Base-by-base conservation (phyloP, 2,888 invertebrate species). In the Chironomus riparius region DNA sequence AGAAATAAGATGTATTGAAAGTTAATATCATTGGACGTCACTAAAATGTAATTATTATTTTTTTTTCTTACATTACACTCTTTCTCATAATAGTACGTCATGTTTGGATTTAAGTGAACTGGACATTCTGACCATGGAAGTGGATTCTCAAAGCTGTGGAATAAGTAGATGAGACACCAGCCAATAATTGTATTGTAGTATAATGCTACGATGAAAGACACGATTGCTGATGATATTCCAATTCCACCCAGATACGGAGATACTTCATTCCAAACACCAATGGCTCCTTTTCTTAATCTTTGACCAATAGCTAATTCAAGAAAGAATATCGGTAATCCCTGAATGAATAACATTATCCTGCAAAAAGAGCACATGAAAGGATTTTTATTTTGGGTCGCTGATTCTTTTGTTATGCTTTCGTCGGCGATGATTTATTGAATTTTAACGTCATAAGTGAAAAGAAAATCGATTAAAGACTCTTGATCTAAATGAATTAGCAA, bases 161-260 rank as follows among this genome's bases (percentile, higher is more conserved):
- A 91, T 82, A 97, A 92, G 85, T 97, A 97, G 84, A 95, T 96
- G 81, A 97, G 87, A 83, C 97, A 97, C 98, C 98, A 98, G 77
- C 97, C 97, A 79, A 98, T 97, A 80, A 98, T 97, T 77, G 97
- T 97, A 85, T 98, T 98, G 85, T 98, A 98, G 85, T 98, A 98
- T 78, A 98, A 87, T 12, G 96, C 97, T 78, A 98, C 97, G 82
- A 97, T 94, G 85, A 96, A 97, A 0, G 97, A 97, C 47, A 98
- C 97, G 78, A 98, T 93, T 1, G 97, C 97, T 76, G 95, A 95
- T 81, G 97, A 95, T 79, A 97, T 91, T 21, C 97, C 95, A 77
- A 95, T 95, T 13, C 95, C 95, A 18, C 91, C 93, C 79, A 94
- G 85, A 82, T 91, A 95, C 0, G 94, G 94, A 22, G 94, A 94